Evolutionary conservation across 2,797 vertebrate genomes (phyloP), one percentile per base, ranked within the genome.

Genomic region (Falco peregrinus): DNA sequence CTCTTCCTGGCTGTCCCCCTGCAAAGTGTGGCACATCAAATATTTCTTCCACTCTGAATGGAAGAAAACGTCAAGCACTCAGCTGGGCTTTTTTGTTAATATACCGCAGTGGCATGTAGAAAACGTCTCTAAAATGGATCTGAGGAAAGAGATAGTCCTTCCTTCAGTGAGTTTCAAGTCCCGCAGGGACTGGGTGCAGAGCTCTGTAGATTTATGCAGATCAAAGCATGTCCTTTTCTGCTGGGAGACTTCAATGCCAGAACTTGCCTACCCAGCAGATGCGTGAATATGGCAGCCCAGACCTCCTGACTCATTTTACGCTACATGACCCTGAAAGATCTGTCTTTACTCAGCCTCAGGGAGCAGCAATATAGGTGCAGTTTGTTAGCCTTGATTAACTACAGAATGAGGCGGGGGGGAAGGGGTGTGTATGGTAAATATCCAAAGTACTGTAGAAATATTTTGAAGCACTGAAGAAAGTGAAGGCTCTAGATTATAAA

Each of bases 231-330:
- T 74, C 53, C 37, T 65, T 84, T 82, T 68, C n/a, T 48, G 19
- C 26, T 1, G 0, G 76, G 43, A 82, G 35, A 3, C 29, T 63
- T 70, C 60, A 64, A 0, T 80, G 84, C 70, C 41, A 45, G 90
- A 70, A 35, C 75, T 56, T 84, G 45, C 45, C 24, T 48, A 81
- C 76, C 37, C 35, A 33, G 59, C 29, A 9, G 24, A 10, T 18
- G 31, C 4, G 0, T 37, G 79, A 57, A 33, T 51, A 28, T 0
- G 0, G n/a, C 84, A 82, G 74, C 60, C 26, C n/a, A 15, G 28
- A 25, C 45, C 31, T 41, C 26, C 75, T 93, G 53, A 82, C 57
- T 90, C 48, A 31, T 87, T 79, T 79, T 71, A 22, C 37, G 28
- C 13, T 16, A 1, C 39, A 9, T 81, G 91, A 75, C 61, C 61